phyloP scores from a whole-genome alignment of 1,140 invertebrate genomes.

The Sitobion miscanthi region DNA sequence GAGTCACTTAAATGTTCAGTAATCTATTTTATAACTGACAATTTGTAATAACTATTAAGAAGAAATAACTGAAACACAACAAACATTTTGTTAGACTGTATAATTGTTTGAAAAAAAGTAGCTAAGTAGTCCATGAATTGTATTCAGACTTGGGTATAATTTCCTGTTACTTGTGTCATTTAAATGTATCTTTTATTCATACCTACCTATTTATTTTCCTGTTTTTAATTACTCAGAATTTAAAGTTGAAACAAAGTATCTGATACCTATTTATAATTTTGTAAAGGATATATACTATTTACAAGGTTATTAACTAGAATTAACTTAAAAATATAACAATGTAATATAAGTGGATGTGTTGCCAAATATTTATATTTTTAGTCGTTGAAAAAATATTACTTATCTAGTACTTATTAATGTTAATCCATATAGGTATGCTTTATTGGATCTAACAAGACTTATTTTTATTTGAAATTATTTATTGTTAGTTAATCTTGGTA shows the following conservation, averaged over 20 bases:
- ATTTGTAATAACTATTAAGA: not conserved
- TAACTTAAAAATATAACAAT: conserved; percentile 37
- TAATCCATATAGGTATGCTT: not conserved
- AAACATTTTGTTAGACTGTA: no score
- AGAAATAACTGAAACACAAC: not conserved
- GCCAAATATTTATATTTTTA: conserved; percentile 37
- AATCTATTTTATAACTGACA: not conserved
- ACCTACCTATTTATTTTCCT: not conserved
- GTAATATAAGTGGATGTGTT: not conserved
- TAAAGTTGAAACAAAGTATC: not conserved
- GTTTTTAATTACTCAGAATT: not conserved
- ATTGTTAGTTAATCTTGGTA: not conserved
- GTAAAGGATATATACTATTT: not conserved
- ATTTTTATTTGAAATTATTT: not conserved
- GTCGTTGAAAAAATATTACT: not conserved
- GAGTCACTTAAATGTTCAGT: not conserved
- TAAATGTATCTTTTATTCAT: not conserved
- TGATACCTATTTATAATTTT: conserved; percentile 15
- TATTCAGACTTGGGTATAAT: not conserved
- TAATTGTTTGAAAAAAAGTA: not conserved
- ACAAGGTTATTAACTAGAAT: conserved; percentile 24
- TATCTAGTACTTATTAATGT: not conserved
- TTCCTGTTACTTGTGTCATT: not conserved
- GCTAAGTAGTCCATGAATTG: not conserved
- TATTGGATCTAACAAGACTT: not conserved